Evolutionary conservation across 2,113 vertebrate genomes (phyloP), one percentile per base, ranked within the genome.

Genomic region (Ciconia boyciana): DNA sequence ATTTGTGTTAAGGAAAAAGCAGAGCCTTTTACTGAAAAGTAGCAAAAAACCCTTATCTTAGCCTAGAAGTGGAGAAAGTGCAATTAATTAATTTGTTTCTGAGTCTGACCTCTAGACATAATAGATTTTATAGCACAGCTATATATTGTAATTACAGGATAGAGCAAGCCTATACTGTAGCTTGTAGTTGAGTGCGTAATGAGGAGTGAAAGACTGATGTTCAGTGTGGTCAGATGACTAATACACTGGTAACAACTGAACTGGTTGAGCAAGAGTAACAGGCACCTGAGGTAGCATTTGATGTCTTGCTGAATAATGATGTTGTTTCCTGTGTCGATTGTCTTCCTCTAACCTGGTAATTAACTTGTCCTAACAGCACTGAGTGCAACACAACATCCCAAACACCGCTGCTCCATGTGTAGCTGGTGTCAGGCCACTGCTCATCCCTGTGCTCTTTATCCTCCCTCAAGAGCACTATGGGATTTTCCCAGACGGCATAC

Each of bases 31-130:
- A 85, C 36, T 51, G 61, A 96, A 94, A 95, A 89, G 81, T 54
- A 81, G 46, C 57, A 90, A 61, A 87, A 92, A 74, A 69, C 36
- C 49, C 84, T 94, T 95, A 83, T 95, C 91, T 83, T 52, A 77
- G 52, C 48, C n/a, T 24, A 51, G 46, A 90, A 87, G 60, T 77
- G 81, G 65, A 94, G 96, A 95, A 96, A 96, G 96, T 90, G 87
- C 89, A 94, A 95, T 93, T 83, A 87, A 89, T 93, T 96, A 91
- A 95, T 94, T 96, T 83, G 93, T 91, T 90, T 96, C 91, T 88
- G 81, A 91, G 84, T 43, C 70, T 96, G 89, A 94, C 70, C 81
- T 90, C 41, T 62, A 88, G 70, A 89, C 75, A 81, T 44, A 95
- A 86, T 68, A 84, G 87, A 74, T 83, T 94, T 91, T 76, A 80